Evolutionary conservation across 2,797 vertebrate genomes (phyloP), one percentile per base, ranked within the genome.

Genomic region (Gambelia wislizenii): DNA sequence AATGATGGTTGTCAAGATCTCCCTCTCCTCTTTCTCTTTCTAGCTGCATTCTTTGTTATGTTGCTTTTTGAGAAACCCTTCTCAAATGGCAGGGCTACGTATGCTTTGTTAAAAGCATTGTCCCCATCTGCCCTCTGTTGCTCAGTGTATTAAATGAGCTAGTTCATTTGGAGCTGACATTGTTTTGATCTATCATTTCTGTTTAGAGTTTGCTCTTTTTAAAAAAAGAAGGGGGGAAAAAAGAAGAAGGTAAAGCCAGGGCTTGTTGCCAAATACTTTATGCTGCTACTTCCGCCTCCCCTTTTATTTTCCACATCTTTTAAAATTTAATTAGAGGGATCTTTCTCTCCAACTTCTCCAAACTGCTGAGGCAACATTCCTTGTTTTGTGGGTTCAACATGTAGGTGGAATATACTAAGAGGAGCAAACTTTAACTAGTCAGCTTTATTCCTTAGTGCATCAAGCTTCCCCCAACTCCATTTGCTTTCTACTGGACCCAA

Each of bases 51-150:
- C 89, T 79, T 94, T 30, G 0, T 16, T 36, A 56, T 76, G 3
- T n/a, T 85, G 52, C 81, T 83, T 87, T 90, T 79, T 69, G 86
- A 92, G 79, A 52, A 64, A 84, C 56, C 30, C 39, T 67, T 74
- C 79, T 86, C 0, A 42, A 86, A 89, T 87, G 83, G 80, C 78
- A n/a, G 87, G 6, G 80, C 79, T 39, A 20, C 4, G 1, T n/a
- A 13, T 47, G 70, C 85, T 87, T 91, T 80, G 4, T 82, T 85
- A 22, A 90, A 61, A 0, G 56, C 5, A 9, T 80, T 92, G 81
- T 87, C 91, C 90, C 91, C 75, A n/a, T 69, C 87, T 89, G 89
- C 89, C 91, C 94, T 84, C 86, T 61, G 10, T 70, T 6, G 7
- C 87, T 86, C 76, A 75, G 91, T 85, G 88, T 78, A 1, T 30